Evolutionary conservation across 2,797 vertebrate species (phyloP), one percentile per base, ranked within the genome.

Genomic region (Centroberyx gerrardi): DNA sequence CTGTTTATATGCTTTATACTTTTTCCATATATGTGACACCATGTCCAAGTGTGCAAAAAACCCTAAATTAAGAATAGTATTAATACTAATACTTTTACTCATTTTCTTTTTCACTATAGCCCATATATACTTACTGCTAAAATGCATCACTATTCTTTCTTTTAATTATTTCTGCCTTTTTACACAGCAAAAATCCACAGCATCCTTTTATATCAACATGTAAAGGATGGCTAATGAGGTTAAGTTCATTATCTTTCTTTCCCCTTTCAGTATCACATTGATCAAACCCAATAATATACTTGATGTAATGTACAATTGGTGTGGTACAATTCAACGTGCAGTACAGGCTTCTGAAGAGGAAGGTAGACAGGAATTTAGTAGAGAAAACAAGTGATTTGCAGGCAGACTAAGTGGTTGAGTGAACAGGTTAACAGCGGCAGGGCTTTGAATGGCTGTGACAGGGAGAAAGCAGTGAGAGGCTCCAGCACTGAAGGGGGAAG

Each of bases 381-480:
- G 88, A 80, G 84, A 87, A 85, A 88, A 89, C 86, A 86, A 69
- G 73, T 77, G 88, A 88, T 91, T 89, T 88, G 76, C 68, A 66
- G 85, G 76, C 88, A 83, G 81, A 89, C 88, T 77, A 83, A 93
- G 90, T 84, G 92, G 80, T 91, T 94, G 90, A 92, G 87, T 93
- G 91, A 89, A 77, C 93, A 89, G 90, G 88, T 92, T 91, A 91
- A 81, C 83, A 29, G 85, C 49, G 58, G 76, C 73, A 51, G 72
- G 83, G 84, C 80, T 78, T 76, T 92, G 92, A 94, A 87, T 75
- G 84, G 84, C 88, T 90, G 73, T 91, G 93, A 94, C 90, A 93
- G 90, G 84, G 85, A 88, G 91, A 90, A 83, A 90, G 90, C 88
- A 90, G 85, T n/a, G 82, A 88, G 82, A 85, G 85, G 82, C 87